A percentile compares a stretch with the other conserved stretches of the same genome.
phyloP scores from a whole-genome alignment of 2,888 invertebrate genomes.

The Amiota mariae region DNA sequence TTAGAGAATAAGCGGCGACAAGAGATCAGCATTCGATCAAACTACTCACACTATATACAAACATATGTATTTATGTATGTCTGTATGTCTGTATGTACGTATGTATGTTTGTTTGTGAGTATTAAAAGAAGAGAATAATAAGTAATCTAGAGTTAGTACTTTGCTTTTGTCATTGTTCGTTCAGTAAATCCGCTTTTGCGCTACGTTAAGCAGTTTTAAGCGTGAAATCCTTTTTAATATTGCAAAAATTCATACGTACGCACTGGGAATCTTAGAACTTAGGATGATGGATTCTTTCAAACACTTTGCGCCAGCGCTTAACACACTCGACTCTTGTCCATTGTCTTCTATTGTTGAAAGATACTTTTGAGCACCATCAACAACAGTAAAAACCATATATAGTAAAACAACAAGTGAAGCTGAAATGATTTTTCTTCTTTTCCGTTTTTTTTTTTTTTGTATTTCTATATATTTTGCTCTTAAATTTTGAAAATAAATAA shows the following conservation, averaged over 20 bases:
- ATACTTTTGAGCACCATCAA: too few species aligned
- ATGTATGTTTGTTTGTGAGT: too few species aligned
- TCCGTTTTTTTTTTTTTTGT: too few species aligned
- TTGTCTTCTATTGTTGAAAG: slow-evolving; percentile 16
- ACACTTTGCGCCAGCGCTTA: slow-evolving; percentile 34
- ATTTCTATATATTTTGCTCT: neutral
- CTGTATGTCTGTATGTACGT: too few species aligned
- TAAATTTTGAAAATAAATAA: neutral
- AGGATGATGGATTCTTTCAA: neutral
- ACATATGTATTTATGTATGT: too few species aligned
- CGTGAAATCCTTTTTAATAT: slow-evolving; percentile 14
- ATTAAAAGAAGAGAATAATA: too few species aligned
- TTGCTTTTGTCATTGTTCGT: neutral
- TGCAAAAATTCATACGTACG: neutral
- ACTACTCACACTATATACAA: too few species aligned
- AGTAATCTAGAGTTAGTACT: too few species aligned
- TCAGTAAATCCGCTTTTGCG: slow-evolving; percentile 28
- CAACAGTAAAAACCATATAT: too few species aligned
- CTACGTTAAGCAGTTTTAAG: neutral
- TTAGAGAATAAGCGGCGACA: neutral
- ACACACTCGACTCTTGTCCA: slow-evolving; percentile 30
- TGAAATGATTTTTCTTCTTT: too few species aligned
- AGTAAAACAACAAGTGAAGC: too few species aligned
- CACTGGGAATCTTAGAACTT: neutral
- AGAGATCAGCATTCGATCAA: too few species aligned